phyloP scores from a whole-genome alignment of 2,113 vertebrate species.

The Nasalis larvatus region DNA sequence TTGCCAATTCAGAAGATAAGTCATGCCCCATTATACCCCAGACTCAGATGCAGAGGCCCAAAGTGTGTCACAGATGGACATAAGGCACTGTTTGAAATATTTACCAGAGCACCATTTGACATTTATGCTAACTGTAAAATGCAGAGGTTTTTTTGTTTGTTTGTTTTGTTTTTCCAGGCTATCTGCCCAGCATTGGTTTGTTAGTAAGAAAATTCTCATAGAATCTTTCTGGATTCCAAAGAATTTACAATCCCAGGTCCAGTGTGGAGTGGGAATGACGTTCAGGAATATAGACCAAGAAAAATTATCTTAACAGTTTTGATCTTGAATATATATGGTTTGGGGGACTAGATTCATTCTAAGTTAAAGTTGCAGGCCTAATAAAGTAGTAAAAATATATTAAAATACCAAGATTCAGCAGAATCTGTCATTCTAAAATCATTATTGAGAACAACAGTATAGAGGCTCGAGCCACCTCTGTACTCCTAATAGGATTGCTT shows the following conservation, averaged over 20 bases:
- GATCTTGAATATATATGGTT: background rate
- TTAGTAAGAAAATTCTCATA: background rate
- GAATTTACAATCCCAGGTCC: background rate
- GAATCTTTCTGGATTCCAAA: background rate
- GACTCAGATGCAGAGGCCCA: background rate
- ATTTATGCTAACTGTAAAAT: background rate
- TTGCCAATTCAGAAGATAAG: background rate
- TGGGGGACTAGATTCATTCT: background rate
- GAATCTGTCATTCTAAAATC: background rate
- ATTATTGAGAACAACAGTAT: background rate
- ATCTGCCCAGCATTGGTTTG: background rate
- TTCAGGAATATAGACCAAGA: background rate
- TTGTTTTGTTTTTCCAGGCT: background rate
- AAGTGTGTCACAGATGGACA: background rate
- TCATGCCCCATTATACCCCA: background rate
- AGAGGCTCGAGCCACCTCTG: background rate
- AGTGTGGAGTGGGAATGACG: background rate
- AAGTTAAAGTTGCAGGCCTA: background rate
- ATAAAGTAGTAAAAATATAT: background rate
- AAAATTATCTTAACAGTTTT: slow-evolving; percentile 17
- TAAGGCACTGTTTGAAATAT: background rate
- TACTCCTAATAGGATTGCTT: background rate
- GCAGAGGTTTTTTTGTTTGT: background rate
- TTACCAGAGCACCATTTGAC: background rate
- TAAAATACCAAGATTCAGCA: background rate